Base-by-base conservation (phyloP, 2,797 vertebrate genomes). In the Microctenopoma lineatum region DNA sequence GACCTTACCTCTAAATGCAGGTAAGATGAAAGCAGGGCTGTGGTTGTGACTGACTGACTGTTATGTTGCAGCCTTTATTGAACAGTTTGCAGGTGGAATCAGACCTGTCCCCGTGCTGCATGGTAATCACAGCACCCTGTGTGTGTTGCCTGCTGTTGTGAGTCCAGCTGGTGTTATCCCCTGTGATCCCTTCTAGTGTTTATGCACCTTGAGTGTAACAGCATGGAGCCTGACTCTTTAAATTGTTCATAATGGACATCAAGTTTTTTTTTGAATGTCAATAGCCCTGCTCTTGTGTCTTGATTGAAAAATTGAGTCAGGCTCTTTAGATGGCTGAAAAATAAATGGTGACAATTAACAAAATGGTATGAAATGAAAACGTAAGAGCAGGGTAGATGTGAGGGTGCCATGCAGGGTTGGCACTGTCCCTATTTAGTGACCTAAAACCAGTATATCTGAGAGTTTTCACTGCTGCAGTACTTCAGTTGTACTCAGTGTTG, bases 391-490 rank as follows among this genome's bases (percentile, higher is more conserved):
- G 27, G 54, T 52, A 14, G 25, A 48, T n/a, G 41, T 32, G 34
- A 42, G 50, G 44, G 50, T 53, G 39, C 62, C 45, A 65, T 66
- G 38, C 50, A 53, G 55, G 42, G 46, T 44, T 46, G 39, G 25
- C 42, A 32, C 52, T 75, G 65, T 80, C 75, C 73, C 78, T 77
- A 67, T 73, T 70, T 68, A 73, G 39, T 85, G 85, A 88, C 87
- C 83, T 82, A 73, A 77, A 89, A 87, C 68, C 51, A 59, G 51
- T 71, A 65, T 75, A 84, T 86, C 73, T 61, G 59, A 62, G 58
- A 67, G 63, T 72, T 75, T 55, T 57, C 59, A 18, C 59, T 44
- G 53, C 64, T 75, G 76, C 74, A 78, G 83, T 83, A 66, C 80
- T 86, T 79, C 73, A 80, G 67, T 77, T 87, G 56, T 9, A 41